phyloP scores from a whole-genome alignment of 2,113 vertebrate genomes.

The Vanacampus margaritifer region DNA sequence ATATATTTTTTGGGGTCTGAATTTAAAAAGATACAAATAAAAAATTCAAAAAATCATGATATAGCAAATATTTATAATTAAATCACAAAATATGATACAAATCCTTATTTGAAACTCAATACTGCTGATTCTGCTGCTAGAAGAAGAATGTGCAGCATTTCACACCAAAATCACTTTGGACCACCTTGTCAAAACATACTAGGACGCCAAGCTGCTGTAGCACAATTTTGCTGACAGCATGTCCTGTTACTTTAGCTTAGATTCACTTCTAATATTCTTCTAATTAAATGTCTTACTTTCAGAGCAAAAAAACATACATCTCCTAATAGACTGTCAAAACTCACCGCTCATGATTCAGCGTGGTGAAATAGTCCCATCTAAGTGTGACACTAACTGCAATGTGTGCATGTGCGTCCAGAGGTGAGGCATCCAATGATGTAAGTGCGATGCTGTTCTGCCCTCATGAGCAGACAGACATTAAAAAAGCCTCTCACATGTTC shows the following conservation, averaged over 20 bases:
- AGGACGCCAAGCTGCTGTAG: background rate
- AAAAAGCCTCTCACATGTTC: slow-evolving; percentile 50
- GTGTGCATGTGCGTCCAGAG: slow-evolving; percentile 12
- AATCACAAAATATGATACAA: background rate
- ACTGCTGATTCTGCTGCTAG: background rate
- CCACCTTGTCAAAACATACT: slow-evolving; percentile 27
- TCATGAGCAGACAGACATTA: slow-evolving; percentile 61
- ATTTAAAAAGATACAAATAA: background rate
- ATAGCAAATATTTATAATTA: background rate
- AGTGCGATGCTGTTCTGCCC: slow-evolving; percentile 16
- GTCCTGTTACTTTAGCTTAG: background rate
- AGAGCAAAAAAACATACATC: background rate
- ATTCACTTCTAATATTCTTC: background rate
- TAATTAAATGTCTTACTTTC: background rate
- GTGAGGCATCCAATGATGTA: slow-evolving; percentile 20
- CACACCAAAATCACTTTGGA: slow-evolving; percentile 34
- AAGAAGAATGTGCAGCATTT: slow-evolving; percentile 15
- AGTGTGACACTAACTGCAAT: background rate
- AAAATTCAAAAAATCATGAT: background rate
- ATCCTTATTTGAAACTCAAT: background rate
- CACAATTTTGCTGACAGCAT: background rate
- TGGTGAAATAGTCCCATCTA: slow-evolving; percentile 12
- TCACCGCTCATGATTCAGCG: slow-evolving; percentile 70
- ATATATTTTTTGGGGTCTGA: background rate
- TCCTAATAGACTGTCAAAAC: slow-evolving; percentile 33